Percentiles rank a stretch among this genome's conserved stretches.
phyloP scores from a whole-genome alignment of 2,797 vertebrate genomes.

The Brachyrhaphis roseni region DNA sequence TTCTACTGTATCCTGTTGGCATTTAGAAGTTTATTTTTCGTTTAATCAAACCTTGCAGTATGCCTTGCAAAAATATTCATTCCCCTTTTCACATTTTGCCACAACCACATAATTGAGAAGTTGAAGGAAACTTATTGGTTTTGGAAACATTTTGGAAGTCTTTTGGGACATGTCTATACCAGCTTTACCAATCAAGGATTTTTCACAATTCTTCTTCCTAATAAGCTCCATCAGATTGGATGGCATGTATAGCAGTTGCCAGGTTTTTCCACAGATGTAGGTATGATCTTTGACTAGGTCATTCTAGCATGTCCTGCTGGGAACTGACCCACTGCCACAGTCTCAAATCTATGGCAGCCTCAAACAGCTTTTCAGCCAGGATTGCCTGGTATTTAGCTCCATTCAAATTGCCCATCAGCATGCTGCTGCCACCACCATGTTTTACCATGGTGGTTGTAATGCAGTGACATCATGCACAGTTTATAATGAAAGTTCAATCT shows the following conservation, averaged over 20 bases:
- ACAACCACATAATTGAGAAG: background rate
- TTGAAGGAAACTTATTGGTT: background rate
- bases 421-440: background rate
- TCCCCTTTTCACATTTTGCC: background rate
- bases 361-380: background rate
- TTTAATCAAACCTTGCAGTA: background rate
- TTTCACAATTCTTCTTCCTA: background rate
- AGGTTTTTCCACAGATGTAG: background rate
- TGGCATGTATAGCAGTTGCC: background rate
- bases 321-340: background rate
- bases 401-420: background rate
- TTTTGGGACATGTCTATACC: background rate
- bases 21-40: background rate
- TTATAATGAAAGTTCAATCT: background rate
- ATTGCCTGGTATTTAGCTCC: background rate
- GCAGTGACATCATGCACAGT: background rate
- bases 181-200: background rate
- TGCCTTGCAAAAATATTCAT: background rate
- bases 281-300: background rate
- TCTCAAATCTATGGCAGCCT: too few species aligned
- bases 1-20: background rate
- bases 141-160: background rate
- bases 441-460: background rate
- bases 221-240: background rate
- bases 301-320: background rate